A percentile compares a stretch with the other conserved stretches of the same genome.
Evolutionary conservation across 2,888 invertebrate species (phyloP).

Genomic region (Anthophora plumipes): DNA sequence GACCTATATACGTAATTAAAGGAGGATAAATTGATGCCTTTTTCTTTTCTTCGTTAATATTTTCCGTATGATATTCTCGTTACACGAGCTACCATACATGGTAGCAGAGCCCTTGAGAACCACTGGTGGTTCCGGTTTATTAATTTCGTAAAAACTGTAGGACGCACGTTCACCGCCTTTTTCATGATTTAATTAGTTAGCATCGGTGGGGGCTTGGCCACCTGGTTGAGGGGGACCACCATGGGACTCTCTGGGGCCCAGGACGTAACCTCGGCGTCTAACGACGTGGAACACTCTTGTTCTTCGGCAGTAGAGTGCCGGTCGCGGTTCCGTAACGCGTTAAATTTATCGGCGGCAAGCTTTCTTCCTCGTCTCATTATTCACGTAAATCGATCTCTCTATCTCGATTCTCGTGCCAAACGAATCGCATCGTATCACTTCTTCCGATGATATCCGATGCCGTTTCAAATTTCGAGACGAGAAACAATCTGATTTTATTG

Average conservation of each 20-base stretch:
- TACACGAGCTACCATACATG: too few relatives aligned
- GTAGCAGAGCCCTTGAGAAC: conserved; percentile 46
- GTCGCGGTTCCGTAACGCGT: conserved; percentile 57
- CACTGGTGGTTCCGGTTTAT: conserved; percentile 73
- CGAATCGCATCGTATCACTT: conserved; percentile 21
- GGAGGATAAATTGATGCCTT: background rate
- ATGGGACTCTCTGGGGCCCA: conserved; percentile 62
- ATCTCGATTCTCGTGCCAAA: conserved; percentile 29
- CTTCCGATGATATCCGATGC: background rate
- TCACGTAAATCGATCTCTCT: conserved; percentile 58
- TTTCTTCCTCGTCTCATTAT: conserved; percentile 60
- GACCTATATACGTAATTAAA: background rate
- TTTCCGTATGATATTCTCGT: background rate
- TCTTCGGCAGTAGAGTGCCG: conserved; percentile 47
- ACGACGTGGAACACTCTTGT: conserved; percentile 69
- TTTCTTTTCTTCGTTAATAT: background rate
- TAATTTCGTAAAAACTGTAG: conserved; percentile 70
- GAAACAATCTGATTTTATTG: too few relatives aligned
- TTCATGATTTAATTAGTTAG: conserved; percentile 75
- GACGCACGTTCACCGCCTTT: conserved; percentile 71
- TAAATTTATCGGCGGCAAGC: conserved; percentile 56
- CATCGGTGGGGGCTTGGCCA: conserved; percentile 66
- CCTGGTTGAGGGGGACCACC: conserved; percentile 71
- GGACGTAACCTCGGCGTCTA: conserved; percentile 67
- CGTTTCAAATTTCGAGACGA: background rate